Conservation (phyloP, 2,113 vertebrate species). For the Eptesicus fuscus region DNA sequence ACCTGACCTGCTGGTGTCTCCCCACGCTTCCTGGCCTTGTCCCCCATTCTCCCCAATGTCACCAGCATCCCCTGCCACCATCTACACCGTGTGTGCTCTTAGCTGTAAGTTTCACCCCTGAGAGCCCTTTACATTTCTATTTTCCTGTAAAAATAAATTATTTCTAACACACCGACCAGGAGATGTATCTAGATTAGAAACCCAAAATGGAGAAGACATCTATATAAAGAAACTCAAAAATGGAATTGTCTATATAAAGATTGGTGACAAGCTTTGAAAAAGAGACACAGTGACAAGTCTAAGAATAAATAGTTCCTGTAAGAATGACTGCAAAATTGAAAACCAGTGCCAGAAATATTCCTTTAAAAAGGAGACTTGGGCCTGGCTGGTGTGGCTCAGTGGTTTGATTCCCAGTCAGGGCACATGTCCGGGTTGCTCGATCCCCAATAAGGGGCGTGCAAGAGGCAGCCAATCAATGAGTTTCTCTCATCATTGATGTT, state of each 20-base stretch:
- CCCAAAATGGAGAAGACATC: constrained; percentile 7
- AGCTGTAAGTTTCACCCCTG: not conserved
- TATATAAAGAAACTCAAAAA: constrained; percentile 64
- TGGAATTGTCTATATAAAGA: constrained; percentile 56
- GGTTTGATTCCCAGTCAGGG: too few species aligned
- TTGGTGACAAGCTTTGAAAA: constrained; percentile 28
- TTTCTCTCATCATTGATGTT: too few species aligned
- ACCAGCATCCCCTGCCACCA: not conserved
- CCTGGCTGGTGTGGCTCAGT: too few species aligned
- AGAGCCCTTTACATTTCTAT: not conserved
- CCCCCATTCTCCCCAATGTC: accelerated
- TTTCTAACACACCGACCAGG: not conserved
- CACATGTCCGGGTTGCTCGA: too few species aligned
- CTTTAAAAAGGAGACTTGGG: constrained; percentile 8
- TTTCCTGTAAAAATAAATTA: not conserved
- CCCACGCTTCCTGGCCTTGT: not conserved
- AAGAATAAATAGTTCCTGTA: constrained; percentile 62
- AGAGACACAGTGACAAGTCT: not conserved
- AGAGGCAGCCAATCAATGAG: too few species aligned
- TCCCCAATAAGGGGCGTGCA: too few species aligned
- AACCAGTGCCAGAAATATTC: constrained; percentile 20
- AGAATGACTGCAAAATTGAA: not conserved
- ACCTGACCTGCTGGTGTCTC: not conserved
- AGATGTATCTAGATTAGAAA: constrained; percentile 27
- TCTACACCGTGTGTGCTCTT: not conserved